Percentiles rank a stretch among this genome's conserved stretches.
Conservation (phyloP, 1,140 invertebrate species). For the Tetramorium parvispinum region DNA sequence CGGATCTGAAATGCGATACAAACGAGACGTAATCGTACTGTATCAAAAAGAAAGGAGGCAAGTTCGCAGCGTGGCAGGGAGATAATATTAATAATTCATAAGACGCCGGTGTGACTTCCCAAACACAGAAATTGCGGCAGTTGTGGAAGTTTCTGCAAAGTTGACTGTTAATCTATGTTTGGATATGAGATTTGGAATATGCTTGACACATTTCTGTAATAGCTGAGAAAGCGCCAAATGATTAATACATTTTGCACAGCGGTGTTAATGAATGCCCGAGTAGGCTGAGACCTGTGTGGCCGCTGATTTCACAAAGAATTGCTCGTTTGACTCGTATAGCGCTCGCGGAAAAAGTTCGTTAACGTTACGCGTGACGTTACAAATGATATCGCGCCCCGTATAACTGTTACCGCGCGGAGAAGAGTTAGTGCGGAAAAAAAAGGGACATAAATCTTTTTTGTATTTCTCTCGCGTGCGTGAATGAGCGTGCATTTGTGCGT, state of each 20-base stretch:
- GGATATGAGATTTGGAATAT: background rate
- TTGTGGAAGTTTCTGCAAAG: background rate
- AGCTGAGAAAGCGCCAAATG: slow-evolving; percentile 9
- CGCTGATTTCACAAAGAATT: slow-evolving; percentile 41
- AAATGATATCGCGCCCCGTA: background rate
- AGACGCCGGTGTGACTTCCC: background rate
- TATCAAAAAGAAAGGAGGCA: slow-evolving; percentile 3
- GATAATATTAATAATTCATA: slow-evolving; percentile 36
- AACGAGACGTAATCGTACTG: background rate
- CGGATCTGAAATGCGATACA: background rate
- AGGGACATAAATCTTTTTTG: background rate
- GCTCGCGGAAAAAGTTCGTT: slow-evolving; percentile 35
- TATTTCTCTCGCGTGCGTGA: background rate
- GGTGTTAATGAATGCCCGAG: slow-evolving; percentile 2
- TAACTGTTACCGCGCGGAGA: background rate
- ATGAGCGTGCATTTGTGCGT: background rate
- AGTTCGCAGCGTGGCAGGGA: background rate
- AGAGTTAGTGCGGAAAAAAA: background rate
- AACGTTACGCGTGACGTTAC: slow-evolving; percentile 44
- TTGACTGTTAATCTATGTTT: slow-evolving; percentile 39
- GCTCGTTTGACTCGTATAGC: slow-evolving; percentile 1
- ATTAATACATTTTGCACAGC: slow-evolving; percentile 31
- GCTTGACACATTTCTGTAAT: slow-evolving; percentile 15
- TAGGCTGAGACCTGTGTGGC: background rate
- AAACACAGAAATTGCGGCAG: background rate